Percentiles rank a stretch among this genome's conserved stretches.
These are phyloP conservation scores for Musca vetustissima DNA, from an alignment of 1,140 invertebrate species.

Conservation along the genomic window DNA sequence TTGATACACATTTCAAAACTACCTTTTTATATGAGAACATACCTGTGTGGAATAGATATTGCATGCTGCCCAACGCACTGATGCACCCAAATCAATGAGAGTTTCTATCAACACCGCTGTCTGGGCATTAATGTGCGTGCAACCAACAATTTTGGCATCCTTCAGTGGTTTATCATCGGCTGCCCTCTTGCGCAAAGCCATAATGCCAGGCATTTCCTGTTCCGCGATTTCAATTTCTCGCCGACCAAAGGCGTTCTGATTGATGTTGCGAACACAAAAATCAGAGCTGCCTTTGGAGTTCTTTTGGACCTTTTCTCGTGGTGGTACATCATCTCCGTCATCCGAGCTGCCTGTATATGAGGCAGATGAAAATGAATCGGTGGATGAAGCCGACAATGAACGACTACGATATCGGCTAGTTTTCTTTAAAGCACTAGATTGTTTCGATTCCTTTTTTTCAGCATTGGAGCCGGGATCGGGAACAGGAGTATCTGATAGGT, in stretches of 20 bases:
- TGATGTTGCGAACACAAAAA: conserved; percentile 90
- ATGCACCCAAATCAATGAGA: conserved; percentile 83
- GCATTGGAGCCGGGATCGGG: conserved; percentile 53
- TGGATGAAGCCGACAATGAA: conserved; percentile 89
- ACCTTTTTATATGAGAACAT: conserved; percentile 31
- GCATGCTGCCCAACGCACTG: conserved; percentile 93
- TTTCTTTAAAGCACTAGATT: conserved; percentile 78
- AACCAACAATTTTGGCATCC: conserved; percentile 94
- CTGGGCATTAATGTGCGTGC: conserved; percentile 97
- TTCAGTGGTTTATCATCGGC: conserved; percentile 91
- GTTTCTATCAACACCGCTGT: conserved; percentile 97
- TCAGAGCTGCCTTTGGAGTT: conserved; percentile 78
- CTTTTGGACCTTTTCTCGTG: conserved; percentile 81
- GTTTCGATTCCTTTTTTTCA: conserved; percentile 56
- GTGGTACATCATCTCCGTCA: conserved; percentile 76
- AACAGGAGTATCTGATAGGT: conserved; percentile 46
- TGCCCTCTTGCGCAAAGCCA: conserved; percentile 88
- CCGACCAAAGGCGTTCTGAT: conserved; percentile 89
- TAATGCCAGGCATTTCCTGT: conserved; percentile 96
- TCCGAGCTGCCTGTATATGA: conserved; percentile 87
- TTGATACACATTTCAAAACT: no score
- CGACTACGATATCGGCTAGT: conserved; percentile 82
- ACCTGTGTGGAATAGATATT: conserved; percentile 97
- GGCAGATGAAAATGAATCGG: conserved; percentile 89
- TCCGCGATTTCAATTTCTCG: conserved; percentile 98